phyloP scores from a whole-genome alignment of 2,888 invertebrate species.

The Xylocampa areola region DNA sequence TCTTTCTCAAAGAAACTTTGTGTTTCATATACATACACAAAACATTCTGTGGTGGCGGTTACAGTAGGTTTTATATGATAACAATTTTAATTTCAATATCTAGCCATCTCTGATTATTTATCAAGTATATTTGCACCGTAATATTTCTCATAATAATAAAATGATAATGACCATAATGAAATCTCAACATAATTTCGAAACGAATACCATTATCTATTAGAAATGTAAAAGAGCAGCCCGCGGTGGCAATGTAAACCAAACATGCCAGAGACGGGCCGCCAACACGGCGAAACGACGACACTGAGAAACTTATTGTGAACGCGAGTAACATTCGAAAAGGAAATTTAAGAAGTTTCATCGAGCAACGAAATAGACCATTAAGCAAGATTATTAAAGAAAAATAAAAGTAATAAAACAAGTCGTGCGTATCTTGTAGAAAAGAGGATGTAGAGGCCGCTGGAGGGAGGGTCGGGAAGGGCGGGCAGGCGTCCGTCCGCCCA shows the following conservation, averaged over 20 bases:
- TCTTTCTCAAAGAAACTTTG: no score
- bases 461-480: conserved; percentile 74
- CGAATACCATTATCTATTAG: neutral
- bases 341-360: conserved; percentile 80
- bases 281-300: conserved; percentile 49
- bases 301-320: conserved; percentile 66
- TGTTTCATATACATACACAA: no score
- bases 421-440: conserved; percentile 79
- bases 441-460: conserved; percentile 66
- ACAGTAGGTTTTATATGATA: no score
- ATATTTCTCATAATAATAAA: neutral
- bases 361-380: conserved; percentile 83
- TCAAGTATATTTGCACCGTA: neutral
- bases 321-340: conserved; percentile 68
- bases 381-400: conserved; percentile 87
- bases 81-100: no score
- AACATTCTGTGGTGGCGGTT: no score
- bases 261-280: conserved; percentile 19
- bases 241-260: conserved; percentile 24
- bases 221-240: conserved; percentile 12
- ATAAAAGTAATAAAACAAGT: conserved; percentile 86
- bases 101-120: no score
- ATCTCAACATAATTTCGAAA: neutral
- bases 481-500: conserved; percentile 57
- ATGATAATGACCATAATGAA: neutral